Base-by-base conservation (phyloP, 2,888 invertebrate species). In the Polia nebulosa region DNA sequence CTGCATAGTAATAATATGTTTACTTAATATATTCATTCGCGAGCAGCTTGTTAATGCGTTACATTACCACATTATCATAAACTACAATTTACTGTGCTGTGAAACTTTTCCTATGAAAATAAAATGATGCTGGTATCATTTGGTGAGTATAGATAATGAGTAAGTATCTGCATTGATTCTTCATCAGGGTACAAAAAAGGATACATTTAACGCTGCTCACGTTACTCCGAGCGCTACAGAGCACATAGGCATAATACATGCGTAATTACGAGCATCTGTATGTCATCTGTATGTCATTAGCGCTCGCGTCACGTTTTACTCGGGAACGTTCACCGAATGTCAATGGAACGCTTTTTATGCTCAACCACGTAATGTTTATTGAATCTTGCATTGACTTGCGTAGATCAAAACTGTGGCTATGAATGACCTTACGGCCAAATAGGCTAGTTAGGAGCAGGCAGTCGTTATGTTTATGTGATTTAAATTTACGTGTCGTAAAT, bases 271-370 rank as follows among this genome's bases (percentile, higher is more conserved):
- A 86, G 80, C 84, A 83, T 92, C 90, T 90, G 87, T 87, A 82
- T 83, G 85, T 83, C 83, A 80, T 82, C 77, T 80, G 82, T 78
- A 69, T 69, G 70, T 89, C 87, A 90, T 93, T 93, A 87, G 88
- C 79, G 84, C 67, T 85, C 83, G 83, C 76, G 81, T 90, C 94
- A 94, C 95, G 95, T 95, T 85, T 74, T 77, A 81, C 82, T 79
- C 77, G 84, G 71, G 82, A 82, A 89, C 91, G 93, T 87, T 92
- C 78, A 80, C 73, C 70, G 94, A 91, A 90, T 95, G 87, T 87
- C 88, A 92, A 95, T 91, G 76, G 82, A 83, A 81, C 86, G 88
- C 90, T 94, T 95, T 95, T 95, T 94, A 93, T 94, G 92, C 89
- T 84, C 83, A 83, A 85, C 89, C 91, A 89, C 90, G 90, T 91